phyloP scores from a whole-genome alignment of 37 sponge, comb jelly and placozoan genomes.

The Tethya wilhelma region DNA sequence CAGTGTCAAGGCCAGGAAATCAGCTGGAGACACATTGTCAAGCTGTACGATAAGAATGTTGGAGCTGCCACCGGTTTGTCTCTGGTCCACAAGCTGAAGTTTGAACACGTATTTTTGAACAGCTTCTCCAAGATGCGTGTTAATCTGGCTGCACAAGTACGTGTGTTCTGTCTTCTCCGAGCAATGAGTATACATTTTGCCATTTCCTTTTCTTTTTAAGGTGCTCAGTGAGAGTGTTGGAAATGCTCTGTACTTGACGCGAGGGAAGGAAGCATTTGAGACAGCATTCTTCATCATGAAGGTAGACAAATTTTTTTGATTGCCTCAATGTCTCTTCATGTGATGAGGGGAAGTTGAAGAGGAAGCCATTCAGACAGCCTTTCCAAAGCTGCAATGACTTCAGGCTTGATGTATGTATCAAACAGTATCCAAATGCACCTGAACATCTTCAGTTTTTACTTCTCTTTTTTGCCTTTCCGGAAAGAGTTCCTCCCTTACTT shows the following conservation, averaged over 20 bases:
- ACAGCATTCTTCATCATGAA: slow-evolving; percentile 12
- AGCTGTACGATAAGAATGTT: slow-evolving; percentile 35
- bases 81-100: slow-evolving; percentile 37
- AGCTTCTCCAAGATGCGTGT: slow-evolving; percentile 49
- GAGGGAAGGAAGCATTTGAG: not conserved
- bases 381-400: slow-evolving; percentile 3
- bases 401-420: slow-evolving; percentile 25
- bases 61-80: slow-evolving; percentile 15
- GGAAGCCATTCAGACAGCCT: slow-evolving; percentile 9
- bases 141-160: slow-evolving; percentile 48
- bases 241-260: slow-evolving; percentile 9
- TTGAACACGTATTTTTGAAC: slow-evolving; percentile 9
- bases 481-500: not conserved
- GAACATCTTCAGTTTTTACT: not conserved
- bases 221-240: slow-evolving; percentile 42
- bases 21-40: slow-evolving; percentile 32
- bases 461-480: not conserved
- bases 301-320: slow-evolving; percentile 51
- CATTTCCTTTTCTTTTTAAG: not conserved
- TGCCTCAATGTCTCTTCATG: slow-evolving; percentile 10
- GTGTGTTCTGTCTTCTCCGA: too few relatives aligned
- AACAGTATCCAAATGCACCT: not conserved
- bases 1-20: slow-evolving; percentile 39
- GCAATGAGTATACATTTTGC: too few relatives aligned
- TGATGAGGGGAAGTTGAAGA: not conserved